Conservation (phyloP, 64 coral and sea anemone species). For the Dendronephthya gigantea region DNA sequence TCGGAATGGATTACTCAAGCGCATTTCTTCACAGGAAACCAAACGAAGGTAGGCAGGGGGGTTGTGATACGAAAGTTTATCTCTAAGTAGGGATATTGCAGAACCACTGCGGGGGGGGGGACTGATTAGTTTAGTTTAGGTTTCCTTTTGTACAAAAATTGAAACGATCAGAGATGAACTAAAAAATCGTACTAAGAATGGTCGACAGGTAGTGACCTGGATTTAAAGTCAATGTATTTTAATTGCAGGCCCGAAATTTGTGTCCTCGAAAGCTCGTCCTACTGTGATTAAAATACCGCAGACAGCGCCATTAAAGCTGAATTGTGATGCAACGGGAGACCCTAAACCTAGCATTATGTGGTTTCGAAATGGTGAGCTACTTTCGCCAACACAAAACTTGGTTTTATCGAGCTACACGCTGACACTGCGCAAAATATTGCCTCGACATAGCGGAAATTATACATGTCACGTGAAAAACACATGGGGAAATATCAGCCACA, state of each 20-base stretch:
- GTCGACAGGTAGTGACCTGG: no score
- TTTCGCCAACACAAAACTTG: not conserved
- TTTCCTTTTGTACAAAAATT: no score
- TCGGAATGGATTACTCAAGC: slow-evolving; percentile 19
- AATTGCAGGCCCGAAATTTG: not conserved
- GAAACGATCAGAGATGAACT: no score
- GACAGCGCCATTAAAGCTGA: not conserved
- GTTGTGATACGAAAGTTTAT: not conserved
- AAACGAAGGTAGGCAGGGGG: not conserved
- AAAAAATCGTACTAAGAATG: no score
- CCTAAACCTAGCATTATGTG: not conserved
- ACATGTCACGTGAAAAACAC: not conserved
- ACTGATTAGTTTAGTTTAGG: no score
- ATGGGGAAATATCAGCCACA: not conserved
- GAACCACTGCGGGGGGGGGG: no score
- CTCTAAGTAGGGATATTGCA: no score
- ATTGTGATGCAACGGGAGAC: not conserved
- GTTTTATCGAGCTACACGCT: not conserved
- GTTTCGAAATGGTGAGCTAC: not conserved
- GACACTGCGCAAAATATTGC: not conserved
- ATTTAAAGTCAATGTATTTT: no score
- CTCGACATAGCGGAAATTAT: not conserved
- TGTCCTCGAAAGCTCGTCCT: not conserved
- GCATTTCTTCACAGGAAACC: not conserved
- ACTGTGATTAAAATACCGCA: not conserved